Evolutionary conservation across 2,888 invertebrate genomes (phyloP).

Genomic region (Cheilosia grossa): DNA sequence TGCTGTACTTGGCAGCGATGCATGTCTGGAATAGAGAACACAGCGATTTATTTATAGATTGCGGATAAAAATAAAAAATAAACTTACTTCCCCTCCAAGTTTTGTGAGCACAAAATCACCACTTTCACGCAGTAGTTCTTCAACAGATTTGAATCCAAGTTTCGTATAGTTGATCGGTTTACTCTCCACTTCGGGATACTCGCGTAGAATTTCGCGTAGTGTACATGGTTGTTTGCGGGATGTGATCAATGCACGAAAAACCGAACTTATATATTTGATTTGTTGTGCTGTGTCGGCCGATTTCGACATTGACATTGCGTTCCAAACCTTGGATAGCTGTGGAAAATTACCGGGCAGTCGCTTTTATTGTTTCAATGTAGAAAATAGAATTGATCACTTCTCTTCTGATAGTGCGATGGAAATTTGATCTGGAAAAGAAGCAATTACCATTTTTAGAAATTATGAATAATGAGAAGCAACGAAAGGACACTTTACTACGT

Average conservation of each 20-base stretch:
- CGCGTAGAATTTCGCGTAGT: conserved; percentile 83
- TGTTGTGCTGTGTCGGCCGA: conserved; percentile 75
- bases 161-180: conserved; percentile 86
- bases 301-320: conserved; percentile 71
- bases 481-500: too few relatives aligned
- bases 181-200: conserved; percentile 87
- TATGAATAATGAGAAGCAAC: too few relatives aligned
- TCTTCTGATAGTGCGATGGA: too few relatives aligned
- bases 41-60: conserved; percentile 73
- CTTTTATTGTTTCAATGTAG: neutral
- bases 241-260: conserved; percentile 80
- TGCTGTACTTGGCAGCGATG: conserved; percentile 78
- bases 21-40: conserved; percentile 76
- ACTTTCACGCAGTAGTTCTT: conserved; percentile 86
- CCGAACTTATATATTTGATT: conserved; percentile 77
- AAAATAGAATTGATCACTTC: too few relatives aligned
- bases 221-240: conserved; percentile 80
- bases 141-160: conserved; percentile 86
- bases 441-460: too few relatives aligned
- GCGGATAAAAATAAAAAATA: conserved; percentile 36
- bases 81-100: conserved; percentile 84
- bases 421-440: too few relatives aligned
- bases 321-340: conserved; percentile 21
- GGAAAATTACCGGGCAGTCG: neutral
- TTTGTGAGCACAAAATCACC: conserved; percentile 85